Percentiles rank a stretch among this genome's conserved stretches.
Evolutionary conservation across 2,888 invertebrate genomes (phyloP).

Genomic region (Ceriagrion tenellum): DNA sequence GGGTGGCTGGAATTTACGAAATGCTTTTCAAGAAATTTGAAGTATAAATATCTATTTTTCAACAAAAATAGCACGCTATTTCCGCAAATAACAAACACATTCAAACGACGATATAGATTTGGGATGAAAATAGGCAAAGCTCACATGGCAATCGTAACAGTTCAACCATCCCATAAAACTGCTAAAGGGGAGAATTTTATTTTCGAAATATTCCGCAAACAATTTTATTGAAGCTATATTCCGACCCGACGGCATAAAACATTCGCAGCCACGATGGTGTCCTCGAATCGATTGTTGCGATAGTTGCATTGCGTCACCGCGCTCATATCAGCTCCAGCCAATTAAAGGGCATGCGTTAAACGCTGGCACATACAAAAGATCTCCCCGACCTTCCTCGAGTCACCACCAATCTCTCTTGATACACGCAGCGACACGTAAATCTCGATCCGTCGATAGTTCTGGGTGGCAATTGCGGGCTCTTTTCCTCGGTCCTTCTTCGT

Average conservation of each 20-base stretch:
- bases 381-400: neutral
- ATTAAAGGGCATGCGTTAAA: conserved; percentile 7
- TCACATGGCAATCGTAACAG: neutral
- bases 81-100: no score
- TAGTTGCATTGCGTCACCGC: neutral
- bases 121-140: no score
- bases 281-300: neutral
- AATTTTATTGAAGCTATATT: neutral
- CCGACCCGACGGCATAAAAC: neutral
- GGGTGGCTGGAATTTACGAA: no score
- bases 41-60: no score
- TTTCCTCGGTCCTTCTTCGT: neutral
- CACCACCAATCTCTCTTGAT: neutral
- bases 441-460: neutral
- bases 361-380: neutral
- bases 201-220: neutral
- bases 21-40: no score
- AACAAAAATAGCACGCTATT: no score
- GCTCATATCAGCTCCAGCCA: neutral
- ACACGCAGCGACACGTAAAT: neutral
- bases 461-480: neutral
- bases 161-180: neutral
- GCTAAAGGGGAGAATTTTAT: neutral
- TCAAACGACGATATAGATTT: no score
- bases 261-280: neutral